Conservation (phyloP, 2,888 invertebrate species). For the Incurvaria masculella region DNA sequence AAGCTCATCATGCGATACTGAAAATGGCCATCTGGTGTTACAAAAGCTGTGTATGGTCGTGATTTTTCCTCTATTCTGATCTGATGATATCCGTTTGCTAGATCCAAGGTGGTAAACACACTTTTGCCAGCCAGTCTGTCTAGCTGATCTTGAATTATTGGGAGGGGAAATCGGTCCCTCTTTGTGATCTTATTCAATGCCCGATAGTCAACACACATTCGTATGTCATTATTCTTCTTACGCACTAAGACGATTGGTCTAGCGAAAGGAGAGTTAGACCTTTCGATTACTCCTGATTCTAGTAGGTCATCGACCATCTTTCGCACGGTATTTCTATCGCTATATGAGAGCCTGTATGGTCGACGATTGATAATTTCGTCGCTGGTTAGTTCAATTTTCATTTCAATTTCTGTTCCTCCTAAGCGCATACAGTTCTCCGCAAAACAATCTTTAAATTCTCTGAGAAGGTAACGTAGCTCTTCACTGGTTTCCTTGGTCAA, state of each 20-base stretch:
- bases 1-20: conserved; percentile 13
- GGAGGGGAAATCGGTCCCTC: conserved; percentile 12
- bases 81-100: conserved; percentile 7
- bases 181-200: conserved; percentile 11
- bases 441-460: conserved; percentile 9
- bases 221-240: conserved; percentile 11
- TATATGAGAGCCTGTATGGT: conserved; percentile 10
- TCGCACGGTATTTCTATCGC: conserved; percentile 8
- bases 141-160: conserved; percentile 10
- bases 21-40: conserved; percentile 11
- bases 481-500: not conserved
- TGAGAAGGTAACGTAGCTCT: conserved; percentile 1
- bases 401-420: conserved; percentile 9
- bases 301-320: conserved; percentile 5
- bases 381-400: conserved; percentile 9
- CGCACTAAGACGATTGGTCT: conserved; percentile 8
- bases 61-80: conserved; percentile 4
- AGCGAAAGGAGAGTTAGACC: conserved; percentile 8
- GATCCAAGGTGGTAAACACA: conserved; percentile 8
- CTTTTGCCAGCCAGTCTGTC: conserved; percentile 7
- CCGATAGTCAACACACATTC: conserved; percentile 13
- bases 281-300: conserved; percentile 6
- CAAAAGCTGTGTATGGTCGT: conserved; percentile 8
- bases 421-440: conserved; percentile 9
- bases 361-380: conserved; percentile 8